phyloP scores from a whole-genome alignment of 1,140 invertebrate species.

The Drosophila nannoptera region DNA sequence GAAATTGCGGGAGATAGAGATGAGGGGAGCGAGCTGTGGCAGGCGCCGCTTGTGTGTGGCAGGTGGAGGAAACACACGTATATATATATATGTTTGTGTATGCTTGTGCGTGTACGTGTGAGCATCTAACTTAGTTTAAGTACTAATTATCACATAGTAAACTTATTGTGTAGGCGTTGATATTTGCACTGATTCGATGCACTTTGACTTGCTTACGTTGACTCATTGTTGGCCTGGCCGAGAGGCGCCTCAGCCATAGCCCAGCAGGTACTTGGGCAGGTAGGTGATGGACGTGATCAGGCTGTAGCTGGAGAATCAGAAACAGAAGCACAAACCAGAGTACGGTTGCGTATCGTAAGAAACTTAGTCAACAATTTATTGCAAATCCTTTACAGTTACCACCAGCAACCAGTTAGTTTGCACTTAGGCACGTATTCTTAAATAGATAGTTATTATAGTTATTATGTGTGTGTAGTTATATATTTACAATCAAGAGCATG shows the following conservation, averaged over 20 bases:
- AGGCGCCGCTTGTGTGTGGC: constrained; percentile 12
- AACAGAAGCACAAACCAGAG: constrained; percentile 2
- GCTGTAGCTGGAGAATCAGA: constrained; percentile 54
- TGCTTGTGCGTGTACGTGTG: neutral
- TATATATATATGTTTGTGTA: constrained; percentile 7
- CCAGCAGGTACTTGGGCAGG: constrained; percentile 74
- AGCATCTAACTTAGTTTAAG: constrained; percentile 43
- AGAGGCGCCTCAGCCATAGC: constrained; percentile 56
- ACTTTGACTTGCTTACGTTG: constrained; percentile 51
- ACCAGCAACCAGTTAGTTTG: constrained; percentile 23
- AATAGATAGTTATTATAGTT: neutral
- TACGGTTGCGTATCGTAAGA: neutral
- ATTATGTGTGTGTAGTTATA: neutral
- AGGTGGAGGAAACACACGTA: constrained; percentile 1
- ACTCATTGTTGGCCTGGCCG: constrained; percentile 17
- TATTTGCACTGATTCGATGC: constrained; percentile 51
- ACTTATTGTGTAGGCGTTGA: constrained; percentile 54
- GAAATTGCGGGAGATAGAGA: neutral
- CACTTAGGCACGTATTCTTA: constrained; percentile 1
- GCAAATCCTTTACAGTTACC: constrained; percentile 17
- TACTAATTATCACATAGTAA: constrained; percentile 76
- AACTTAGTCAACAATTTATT: constrained; percentile 39
- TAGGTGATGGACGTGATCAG: constrained; percentile 76
- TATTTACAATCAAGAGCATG: constrained; percentile 40
- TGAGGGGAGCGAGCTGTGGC: constrained; percentile 3